Evolutionary conservation across 2,888 invertebrate species (phyloP), one percentile per base, ranked within the genome.

Genomic region (Andrena marginata): DNA sequence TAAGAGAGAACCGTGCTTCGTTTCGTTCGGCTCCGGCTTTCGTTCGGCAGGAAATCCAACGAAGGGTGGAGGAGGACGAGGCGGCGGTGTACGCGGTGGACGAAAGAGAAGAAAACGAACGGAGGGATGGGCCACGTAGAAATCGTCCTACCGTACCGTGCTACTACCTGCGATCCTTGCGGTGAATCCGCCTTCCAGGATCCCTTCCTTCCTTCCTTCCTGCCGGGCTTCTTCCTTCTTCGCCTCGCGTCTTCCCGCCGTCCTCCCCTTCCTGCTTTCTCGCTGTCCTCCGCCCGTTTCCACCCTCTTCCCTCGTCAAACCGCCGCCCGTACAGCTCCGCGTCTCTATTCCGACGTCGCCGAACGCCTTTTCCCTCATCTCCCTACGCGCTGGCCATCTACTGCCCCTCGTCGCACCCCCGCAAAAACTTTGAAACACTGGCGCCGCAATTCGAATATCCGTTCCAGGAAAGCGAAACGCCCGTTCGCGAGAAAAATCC

Each of bases 1-100:
- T 92, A 92, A 92, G 92, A 92, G 91, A 82, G 88, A 90, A 89
- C 85, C 89, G 87, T 89, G 90, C 91, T 91, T 91, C 89, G 89
- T 92, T 92, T 90, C 89, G 89, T 91, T 91, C 88, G 85, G 89
- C 90, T 91, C 85, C 83, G 88, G 86, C 88, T 88, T 86, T 83
- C 89, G 85, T 85, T 90, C 89, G 88, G 85, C 85, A 87, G 84
- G 88, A 88, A 88, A 85, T 79, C 74, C 77, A 69, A 48, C 70
- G 80, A 82, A 76, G 80, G 84, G 81, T 78, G 87, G 85, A 85
- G 77, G 85, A 85, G 77, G 87, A 85, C 59, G 64, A 82, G 73
- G 68, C 79, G 77, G 78, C 60, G 70, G 54, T 68, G 68, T 86
- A 85, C 84, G 77, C 68, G 87, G 84, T 82, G 80, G 84, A 90